Evolutionary conservation across 2,797 vertebrate genomes (phyloP).

Genomic region (Etheostoma nigrum): DNA sequence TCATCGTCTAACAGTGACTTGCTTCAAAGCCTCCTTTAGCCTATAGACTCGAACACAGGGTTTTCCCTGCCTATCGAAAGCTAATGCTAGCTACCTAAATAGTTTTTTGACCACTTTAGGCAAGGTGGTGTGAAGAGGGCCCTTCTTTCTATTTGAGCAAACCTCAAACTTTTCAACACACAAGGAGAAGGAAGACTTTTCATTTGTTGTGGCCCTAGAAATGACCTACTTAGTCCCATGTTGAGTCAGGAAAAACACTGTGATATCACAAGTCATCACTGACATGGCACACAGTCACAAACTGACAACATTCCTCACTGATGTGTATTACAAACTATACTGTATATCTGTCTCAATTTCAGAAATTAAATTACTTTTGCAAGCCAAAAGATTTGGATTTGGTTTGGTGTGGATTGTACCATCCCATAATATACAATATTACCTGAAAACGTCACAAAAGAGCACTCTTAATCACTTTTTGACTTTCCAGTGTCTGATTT

Average conservation of each 20-base stretch:
- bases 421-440: background rate
- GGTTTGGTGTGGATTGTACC: background rate
- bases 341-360: background rate
- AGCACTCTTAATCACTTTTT: background rate
- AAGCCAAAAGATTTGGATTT: background rate
- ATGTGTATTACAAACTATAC: background rate
- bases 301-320: background rate
- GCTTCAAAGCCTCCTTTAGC: conserved; percentile 25
- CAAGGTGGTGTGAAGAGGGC: background rate
- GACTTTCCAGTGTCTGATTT: background rate
- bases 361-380: background rate
- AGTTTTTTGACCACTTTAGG: background rate
- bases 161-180: conserved; percentile 2
- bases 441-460: background rate
- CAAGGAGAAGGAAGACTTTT: background rate
- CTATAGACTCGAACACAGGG: conserved; percentile 4
- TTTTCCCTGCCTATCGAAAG: conserved; percentile 13
- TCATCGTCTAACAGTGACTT: conserved; percentile 23
- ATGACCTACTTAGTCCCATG: background rate
- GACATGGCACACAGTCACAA: conserved; percentile 5
- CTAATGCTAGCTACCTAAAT: background rate
- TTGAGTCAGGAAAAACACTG: conserved; percentile 11
- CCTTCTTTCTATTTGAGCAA: background rate
- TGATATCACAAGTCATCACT: conserved; percentile 8
- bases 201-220: background rate